Evolutionary conservation across 2,113 vertebrate species (phyloP).

Genomic region (Lethenteron camtschaticum): DNA sequence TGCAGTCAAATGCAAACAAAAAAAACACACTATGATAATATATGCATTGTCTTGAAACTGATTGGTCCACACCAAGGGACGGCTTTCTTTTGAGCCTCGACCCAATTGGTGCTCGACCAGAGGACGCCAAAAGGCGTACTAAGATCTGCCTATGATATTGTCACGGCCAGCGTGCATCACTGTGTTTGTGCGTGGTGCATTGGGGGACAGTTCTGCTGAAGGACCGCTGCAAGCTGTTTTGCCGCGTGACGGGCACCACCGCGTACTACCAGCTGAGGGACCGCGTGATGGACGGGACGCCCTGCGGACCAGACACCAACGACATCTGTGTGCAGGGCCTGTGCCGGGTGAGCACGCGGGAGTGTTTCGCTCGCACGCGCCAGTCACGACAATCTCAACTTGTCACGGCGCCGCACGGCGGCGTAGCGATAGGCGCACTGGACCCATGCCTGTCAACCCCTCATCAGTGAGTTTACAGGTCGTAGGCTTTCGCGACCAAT

Average conservation of each 20-base stretch:
- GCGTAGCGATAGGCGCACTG: conserved; percentile 9
- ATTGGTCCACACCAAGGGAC: too few species aligned
- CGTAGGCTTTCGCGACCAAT: conserved; percentile 8
- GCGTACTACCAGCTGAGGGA: conserved; percentile 97
- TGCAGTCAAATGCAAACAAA: too few species aligned
- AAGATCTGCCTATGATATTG: not conserved
- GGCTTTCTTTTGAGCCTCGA: not conserved
- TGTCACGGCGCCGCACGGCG: not conserved
- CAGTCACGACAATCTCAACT: not conserved
- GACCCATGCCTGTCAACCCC: conserved; percentile 4
- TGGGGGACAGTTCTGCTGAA: conserved; percentile 62
- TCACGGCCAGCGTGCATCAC: not conserved
- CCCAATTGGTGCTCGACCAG: not conserved
- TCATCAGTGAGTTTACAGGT: conserved; percentile 4
- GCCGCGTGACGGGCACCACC: conserved; percentile 67
- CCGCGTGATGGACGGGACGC: conserved; percentile 73
- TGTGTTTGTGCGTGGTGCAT: not conserved
- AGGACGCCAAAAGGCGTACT: not conserved
- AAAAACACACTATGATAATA: too few species aligned
- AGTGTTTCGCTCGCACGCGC: not conserved
- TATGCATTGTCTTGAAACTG: too few species aligned
- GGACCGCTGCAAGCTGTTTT: conserved; percentile 92
- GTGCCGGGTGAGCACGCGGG: conserved; percentile 42
- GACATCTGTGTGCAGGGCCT: conserved; percentile 97
- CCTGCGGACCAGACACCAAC: conserved; percentile 74